Evolutionary conservation across 2,797 vertebrate species (phyloP), one percentile per base, ranked within the genome.

Genomic region (Amblyraja radiata): DNA sequence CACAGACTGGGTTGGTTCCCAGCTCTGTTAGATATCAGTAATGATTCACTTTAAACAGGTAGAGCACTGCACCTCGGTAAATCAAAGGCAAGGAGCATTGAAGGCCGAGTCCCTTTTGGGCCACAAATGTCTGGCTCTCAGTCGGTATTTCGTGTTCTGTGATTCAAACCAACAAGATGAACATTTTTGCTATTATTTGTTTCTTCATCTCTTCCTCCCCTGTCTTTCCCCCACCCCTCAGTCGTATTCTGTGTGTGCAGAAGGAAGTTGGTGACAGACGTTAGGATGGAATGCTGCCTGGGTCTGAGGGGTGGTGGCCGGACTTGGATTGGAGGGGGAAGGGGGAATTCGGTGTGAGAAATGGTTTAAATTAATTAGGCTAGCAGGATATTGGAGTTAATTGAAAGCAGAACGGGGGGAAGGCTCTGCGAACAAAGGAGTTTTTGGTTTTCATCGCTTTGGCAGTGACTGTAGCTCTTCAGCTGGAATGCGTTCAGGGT

Each of bases 341-440:
- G 8, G 54, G 14, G 84, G 16, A 86, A 32, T 46, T 46, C 2
- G 46, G 46, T 46, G 65, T 13, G 3, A 68, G 23, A 88, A 36
- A 9, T 68, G n/a, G 68, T 88, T 88, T 16, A 68, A 88, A 88
- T 88, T 88, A 68, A 63, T 61, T 88, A 54, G 84, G 84, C 10
- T n/a, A 88, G 21, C 84, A 88, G 84, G 84, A 88, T 88, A 88
- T 88, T 68, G 84, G 63, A 88, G n/a, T 68, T 65, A 88, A 88
- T 88, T 88, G 84, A 88, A 88, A 88, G n/a, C 84, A 88, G 84
- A 88, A 63, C 16, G 46, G n/a, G 14, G n/a, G 61, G 84, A 88
- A 68, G 84, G 84, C n/a, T 68, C 32, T 36, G 84, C 4, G 84
- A 88, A 88, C 84, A 88, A 88, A 88, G 84, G 84, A 68, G 63